Evolutionary conservation across 2,797 vertebrate genomes (phyloP).

Genomic region (Gouania willdenowi): DNA sequence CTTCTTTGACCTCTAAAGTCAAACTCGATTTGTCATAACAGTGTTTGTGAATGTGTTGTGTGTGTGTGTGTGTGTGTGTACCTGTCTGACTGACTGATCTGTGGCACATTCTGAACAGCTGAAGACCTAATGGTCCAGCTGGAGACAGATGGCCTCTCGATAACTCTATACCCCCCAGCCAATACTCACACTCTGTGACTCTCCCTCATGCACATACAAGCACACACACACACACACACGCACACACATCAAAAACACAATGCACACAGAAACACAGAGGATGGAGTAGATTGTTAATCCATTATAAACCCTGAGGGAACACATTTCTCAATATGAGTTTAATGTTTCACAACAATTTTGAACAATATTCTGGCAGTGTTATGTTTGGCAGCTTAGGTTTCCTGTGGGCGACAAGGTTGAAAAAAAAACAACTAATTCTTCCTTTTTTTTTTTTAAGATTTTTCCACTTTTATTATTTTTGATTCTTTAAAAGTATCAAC

Average conservation of each 20-base stretch:
- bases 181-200: constrained; percentile 67
- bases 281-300: constrained; percentile 62
- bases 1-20: constrained; percentile 64
- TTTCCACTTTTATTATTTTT: no score
- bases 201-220: constrained; percentile 20
- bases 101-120: constrained; percentile 77
- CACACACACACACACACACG: constrained; percentile 1
- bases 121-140: constrained; percentile 80
- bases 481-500: no score
- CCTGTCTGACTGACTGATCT: constrained; percentile 75
- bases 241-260: constrained; percentile 6
- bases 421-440: constrained; percentile 19
- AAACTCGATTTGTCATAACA: constrained; percentile 66
- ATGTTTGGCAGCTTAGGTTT: constrained; percentile 51
- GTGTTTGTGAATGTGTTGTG: constrained; percentile 12
- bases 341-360: constrained; percentile 62
- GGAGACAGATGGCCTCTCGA: constrained; percentile 79
- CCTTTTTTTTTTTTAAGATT: constrained; percentile 20
- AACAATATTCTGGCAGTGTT: constrained; percentile 55
- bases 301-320: constrained; percentile 60
- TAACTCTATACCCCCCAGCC: constrained; percentile 75
- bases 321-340: constrained; percentile 62
- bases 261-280: constrained; percentile 24
- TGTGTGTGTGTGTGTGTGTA: constrained; percentile 45
- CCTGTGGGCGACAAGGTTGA: constrained; percentile 16